Conservation (phyloP, 2,888 invertebrate species). For the Nomada ferruginata region DNA sequence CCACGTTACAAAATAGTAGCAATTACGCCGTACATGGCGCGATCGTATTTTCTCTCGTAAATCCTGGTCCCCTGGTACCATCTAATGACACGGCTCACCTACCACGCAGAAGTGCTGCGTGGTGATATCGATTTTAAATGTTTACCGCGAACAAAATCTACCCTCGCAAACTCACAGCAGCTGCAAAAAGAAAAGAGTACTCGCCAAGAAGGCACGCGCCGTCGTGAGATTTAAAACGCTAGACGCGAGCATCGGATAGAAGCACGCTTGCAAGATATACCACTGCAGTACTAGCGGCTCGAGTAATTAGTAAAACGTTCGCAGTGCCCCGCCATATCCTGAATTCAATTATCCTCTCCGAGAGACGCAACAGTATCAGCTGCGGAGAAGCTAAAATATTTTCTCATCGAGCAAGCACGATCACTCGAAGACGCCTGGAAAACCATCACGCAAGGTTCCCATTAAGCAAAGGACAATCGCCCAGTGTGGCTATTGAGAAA, state of each 20-base stretch:
- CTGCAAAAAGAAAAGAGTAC: too few species aligned
- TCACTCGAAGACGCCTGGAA: not conserved
- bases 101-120: constrained; percentile 19
- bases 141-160: not conserved
- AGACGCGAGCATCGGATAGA: too few species aligned
- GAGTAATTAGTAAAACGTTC: too few species aligned
- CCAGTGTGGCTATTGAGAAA: constrained; percentile 23
- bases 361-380: not conserved
- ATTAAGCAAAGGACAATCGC: not conserved
- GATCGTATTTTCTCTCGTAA: constrained; percentile 59
- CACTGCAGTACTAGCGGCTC: too few species aligned
- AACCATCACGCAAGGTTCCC: not conserved
- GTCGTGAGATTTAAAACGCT: not conserved
- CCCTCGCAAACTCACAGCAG: too few species aligned
- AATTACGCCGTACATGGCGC: constrained; percentile 56
- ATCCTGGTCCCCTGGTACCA: constrained; percentile 32
- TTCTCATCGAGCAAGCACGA: not conserved
- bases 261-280: too few species aligned
- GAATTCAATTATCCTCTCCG: not conserved
- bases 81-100: constrained; percentile 43
- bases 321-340: too few species aligned
- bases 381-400: not conserved
- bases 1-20: constrained; percentile 54
- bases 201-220: too few species aligned
- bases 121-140: not conserved